These are phyloP conservation scores for Glaucomys volans DNA, from an alignment of 2,113 vertebrate species.

Conservation along the genomic window DNA sequence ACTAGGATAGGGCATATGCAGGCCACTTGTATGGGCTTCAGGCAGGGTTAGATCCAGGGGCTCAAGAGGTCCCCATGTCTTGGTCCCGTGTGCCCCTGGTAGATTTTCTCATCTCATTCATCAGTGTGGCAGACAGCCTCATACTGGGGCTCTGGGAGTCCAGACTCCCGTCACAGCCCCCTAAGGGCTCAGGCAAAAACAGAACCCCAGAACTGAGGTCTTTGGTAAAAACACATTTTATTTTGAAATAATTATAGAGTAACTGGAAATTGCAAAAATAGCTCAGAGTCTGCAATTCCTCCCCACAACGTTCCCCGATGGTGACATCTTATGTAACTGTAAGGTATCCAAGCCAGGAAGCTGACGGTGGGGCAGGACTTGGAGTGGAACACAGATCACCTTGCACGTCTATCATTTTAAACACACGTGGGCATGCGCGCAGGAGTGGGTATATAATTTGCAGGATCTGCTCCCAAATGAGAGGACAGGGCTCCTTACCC, in stretches of 20 bases:
- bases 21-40: rapidly evolving
- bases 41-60: background rate
- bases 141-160: background rate
- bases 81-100: background rate
- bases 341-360: background rate
- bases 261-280: background rate
- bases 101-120: background rate
- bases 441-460: background rate
- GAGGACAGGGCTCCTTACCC: background rate
- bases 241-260: slow-evolving; percentile 45
- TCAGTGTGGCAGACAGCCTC: no score
- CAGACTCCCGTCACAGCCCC: background rate
- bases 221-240: background rate
- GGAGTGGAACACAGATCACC: background rate
- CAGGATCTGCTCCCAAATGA: background rate
- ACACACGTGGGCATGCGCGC: rapidly evolving
- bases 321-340: background rate
- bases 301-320: background rate
- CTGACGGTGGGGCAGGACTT: rapidly evolving
- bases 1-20: background rate
- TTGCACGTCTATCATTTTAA: background rate
- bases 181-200: background rate
- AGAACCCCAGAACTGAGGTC: background rate
- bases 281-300: background rate
- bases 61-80: background rate